Base-by-base conservation (phyloP, 2,888 invertebrate species). In the Campopleginae sp. region DNA sequence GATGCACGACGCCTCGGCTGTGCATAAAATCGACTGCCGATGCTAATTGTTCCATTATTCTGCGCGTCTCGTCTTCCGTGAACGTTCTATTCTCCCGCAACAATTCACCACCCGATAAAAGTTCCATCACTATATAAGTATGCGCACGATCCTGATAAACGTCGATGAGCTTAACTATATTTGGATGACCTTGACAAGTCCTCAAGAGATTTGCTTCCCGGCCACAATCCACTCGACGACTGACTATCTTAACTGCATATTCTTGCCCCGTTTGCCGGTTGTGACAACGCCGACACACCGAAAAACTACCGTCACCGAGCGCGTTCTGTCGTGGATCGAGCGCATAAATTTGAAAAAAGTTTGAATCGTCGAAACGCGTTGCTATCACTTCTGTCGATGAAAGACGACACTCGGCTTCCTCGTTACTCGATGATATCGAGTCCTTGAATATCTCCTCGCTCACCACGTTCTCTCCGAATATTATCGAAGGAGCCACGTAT, bases 401-500 rank as follows among this genome's bases (percentile, higher is more conserved):
- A 0, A 90, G 38, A 42, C 72, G 54, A 17, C 42, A 42, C 0
- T 27, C 3, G 12, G 33, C 14, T 2, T 33, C 3, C 54, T 54
- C 58, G 58, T 72, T 10, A 19, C 58, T 23, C 58, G 38, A 5
- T 10, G 0, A 6, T 27, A 7, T 58, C 78, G 84, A 94, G 90
- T 96, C 94, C 94, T 95, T 94, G 93, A 96, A 95, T 82, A 96
- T 95, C 89, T 97, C 96, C 82, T 96, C 96, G 27, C 97, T 96
- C 88, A 97, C 96, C 4, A 96, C 95, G 92, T 97, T 97, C 91
- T 97, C 96, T 27, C 96, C 96, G 94, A 98, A 98, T 87, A 98
- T 94, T 87, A 98, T 96, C 86, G 98, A 98, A 0, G 99, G 99
- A 0, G 99, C 98, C 78, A 99, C 97, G 94, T 98, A 99, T 0